Conservation (phyloP, 2,888 invertebrate species). For the Xestobium rufovillosum region DNA sequence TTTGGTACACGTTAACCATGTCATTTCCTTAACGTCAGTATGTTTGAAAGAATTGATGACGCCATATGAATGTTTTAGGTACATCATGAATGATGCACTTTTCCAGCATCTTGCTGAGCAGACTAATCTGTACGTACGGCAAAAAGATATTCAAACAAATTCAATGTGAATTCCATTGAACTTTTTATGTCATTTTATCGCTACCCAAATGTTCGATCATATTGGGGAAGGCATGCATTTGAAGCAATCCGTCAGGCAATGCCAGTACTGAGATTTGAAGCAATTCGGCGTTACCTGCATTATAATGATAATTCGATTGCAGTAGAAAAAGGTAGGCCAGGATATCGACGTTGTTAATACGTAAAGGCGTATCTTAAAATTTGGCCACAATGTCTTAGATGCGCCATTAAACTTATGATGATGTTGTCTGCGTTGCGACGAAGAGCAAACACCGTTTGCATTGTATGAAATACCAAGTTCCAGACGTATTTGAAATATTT, state of each 20-base stretch:
- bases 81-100: constrained; percentile 4
- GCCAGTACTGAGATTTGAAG: constrained; percentile 7
- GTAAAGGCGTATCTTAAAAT: too few species aligned
- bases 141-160: constrained; percentile 5
- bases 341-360: too few species aligned
- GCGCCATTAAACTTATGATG: too few species aligned
- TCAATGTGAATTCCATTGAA: background rate
- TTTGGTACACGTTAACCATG: too few species aligned
- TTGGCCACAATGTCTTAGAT: too few species aligned
- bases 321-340: too few species aligned
- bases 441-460: too few species aligned
- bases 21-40: too few species aligned
- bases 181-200: constrained; percentile 5
- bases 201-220: constrained; percentile 6
- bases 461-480: too few species aligned
- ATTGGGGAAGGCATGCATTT: constrained; percentile 7
- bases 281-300: constrained; percentile 6
- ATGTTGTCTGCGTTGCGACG: too few species aligned
- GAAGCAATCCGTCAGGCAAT: constrained; percentile 5
- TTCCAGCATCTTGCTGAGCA: constrained; percentile 8
- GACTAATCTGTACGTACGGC: constrained; percentile 5
- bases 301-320: constrained; percentile 7
- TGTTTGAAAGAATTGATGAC: constrained; percentile 7
- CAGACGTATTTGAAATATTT: too few species aligned
- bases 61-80: constrained; percentile 7